Evolutionary conservation across 2,797 vertebrate species (phyloP).

Genomic region (Antrozous pallidus): DNA sequence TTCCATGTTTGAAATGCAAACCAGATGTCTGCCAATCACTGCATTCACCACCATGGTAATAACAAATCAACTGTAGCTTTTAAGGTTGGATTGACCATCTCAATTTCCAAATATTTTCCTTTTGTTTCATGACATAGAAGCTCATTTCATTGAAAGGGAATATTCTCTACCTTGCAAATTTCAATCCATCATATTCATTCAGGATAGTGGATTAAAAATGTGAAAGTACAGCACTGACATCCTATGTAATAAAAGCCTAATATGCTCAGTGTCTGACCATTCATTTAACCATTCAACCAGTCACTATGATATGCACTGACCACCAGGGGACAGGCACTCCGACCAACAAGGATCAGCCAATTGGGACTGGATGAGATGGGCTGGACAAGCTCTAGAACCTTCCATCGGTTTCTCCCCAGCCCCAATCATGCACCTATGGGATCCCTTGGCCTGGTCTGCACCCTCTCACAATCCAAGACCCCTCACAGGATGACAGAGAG

Average conservation of each 20-base stretch:
- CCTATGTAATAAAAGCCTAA: no score
- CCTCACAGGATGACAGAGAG: no score
- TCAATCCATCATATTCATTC: not conserved
- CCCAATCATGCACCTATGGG: no score
- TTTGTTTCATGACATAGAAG: not conserved
- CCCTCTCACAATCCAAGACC: no score
- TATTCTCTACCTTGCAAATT: not conserved
- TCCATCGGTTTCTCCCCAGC: fast-evolving
- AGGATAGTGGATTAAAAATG: not conserved
- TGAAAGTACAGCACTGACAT: not conserved
- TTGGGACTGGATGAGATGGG: no score
- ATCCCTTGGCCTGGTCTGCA: no score
- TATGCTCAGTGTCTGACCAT: no score
- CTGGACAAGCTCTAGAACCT: no score
- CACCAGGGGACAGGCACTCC: no score
- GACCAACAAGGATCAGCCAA: no score
- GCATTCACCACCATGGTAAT: not conserved
- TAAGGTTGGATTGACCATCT: not conserved
- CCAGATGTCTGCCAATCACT: not conserved
- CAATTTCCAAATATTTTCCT: not conserved
- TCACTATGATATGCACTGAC: no score
- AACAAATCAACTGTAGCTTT: not conserved
- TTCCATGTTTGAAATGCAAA: not conserved
- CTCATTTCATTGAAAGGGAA: not conserved
- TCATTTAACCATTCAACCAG: no score